Evolutionary conservation across 2,888 invertebrate genomes (phyloP), one percentile per base, ranked within the genome.

Genomic region (Sphaerophoria rueppellii): DNA sequence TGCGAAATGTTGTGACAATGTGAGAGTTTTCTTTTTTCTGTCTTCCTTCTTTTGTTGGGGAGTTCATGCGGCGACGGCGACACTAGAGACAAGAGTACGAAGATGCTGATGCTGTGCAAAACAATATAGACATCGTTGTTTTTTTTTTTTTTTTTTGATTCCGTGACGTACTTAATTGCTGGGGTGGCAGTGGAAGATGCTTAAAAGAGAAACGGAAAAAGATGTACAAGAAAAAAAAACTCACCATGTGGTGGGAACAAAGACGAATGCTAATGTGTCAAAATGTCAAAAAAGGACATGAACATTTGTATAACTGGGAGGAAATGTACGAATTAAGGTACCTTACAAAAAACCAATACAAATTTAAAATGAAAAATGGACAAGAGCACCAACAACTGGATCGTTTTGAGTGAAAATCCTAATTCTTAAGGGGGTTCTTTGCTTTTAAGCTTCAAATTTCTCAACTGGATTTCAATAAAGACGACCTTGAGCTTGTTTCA

Each of bases 161-260:
- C 61, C 72, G 72, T 78, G 76, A 70, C 76, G 72, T 81, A 7
- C 70, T 72, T 65, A 57, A 58, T 50, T 65, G 24, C 24, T 24
- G 50, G 69, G 65, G 80, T 80, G 54, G 11, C 43, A 43, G 71
- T 74, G 54, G 57, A 46, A 48, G 75, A 52, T 57, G 63, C 4
- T 46, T 12, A 32, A 24, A 24, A 24, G 37, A 57, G 14, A 37
- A 7, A 37, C 7, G 48, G 2, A 50, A 40, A 40, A 14, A 35
- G 32, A 14, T 1, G 46, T 48, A 4, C 0, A 65, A 54, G 34
- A 34, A 43, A 12, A 16, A 34, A 46, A 52, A 69, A 69, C 70
- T 77, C 77, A 81, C 81, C 85, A 85, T 76, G 73, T 81, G 85
- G 85, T 85, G 37, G 48, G 57, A 67, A 76, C 46, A 57, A 77